phyloP scores from a whole-genome alignment of 2,888 invertebrate genomes.

The Tolmerus cingulatus region DNA sequence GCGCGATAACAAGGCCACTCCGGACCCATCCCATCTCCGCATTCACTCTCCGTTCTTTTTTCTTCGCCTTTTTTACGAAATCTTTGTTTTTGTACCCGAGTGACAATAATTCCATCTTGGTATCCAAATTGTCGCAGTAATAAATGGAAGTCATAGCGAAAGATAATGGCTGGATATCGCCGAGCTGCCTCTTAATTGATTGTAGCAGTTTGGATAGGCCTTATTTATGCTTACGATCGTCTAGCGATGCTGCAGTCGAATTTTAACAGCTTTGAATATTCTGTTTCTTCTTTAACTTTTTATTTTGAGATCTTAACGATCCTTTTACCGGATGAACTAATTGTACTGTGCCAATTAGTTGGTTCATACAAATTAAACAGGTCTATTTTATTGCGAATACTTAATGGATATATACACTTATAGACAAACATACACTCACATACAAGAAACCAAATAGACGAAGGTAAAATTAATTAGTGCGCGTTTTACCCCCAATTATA shows the following conservation, averaged over 20 bases:
- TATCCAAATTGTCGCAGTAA: conserved; percentile 44
- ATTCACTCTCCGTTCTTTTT: not conserved
- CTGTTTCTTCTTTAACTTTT: not conserved
- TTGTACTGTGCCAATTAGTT: not conserved
- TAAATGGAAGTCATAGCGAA: conserved; percentile 52
- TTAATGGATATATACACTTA: not conserved
- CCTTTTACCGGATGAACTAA: not conserved
- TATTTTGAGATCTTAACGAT: not conserved
- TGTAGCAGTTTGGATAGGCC: conserved; percentile 28
- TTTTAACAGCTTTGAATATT: not conserved
- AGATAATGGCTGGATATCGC: conserved; percentile 49
- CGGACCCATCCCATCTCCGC: not conserved
- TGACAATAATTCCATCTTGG: conserved; percentile 25
- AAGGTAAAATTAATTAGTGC: too few relatives aligned
- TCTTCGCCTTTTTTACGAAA: not conserved
- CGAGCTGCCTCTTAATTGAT: conserved; percentile 23
- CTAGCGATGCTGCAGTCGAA: not conserved
- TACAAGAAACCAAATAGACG: too few relatives aligned
- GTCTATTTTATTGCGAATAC: not conserved
- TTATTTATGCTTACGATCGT: conserved; percentile 26
- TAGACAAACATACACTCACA: too few relatives aligned
- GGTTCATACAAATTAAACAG: not conserved
- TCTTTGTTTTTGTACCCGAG: not conserved
- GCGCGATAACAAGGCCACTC: conserved; percentile 12
- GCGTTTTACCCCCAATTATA: too few relatives aligned